Evolutionary conservation across 2,888 invertebrate species (phyloP), one percentile per base, ranked within the genome.

Genomic region (Copidosoma aretas): DNA sequence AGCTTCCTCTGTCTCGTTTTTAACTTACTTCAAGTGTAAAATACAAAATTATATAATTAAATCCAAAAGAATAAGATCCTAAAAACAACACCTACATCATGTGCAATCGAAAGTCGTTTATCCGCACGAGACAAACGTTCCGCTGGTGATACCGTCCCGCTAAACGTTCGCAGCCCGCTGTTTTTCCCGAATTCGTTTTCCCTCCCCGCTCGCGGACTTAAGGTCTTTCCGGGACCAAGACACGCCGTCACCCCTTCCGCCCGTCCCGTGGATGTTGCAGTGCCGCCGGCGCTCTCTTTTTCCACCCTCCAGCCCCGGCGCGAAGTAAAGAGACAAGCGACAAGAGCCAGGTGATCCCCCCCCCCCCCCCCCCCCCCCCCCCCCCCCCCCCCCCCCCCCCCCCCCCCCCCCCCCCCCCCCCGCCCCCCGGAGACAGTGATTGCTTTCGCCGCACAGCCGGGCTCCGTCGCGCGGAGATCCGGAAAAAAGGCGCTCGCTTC

Each of bases 91-190:
- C n/a, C n/a, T n/a, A n/a, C n/a, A n/a, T n/a, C n/a, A n/a, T n/a
- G n/a, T n/a, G n/a, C n/a, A n/a, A n/a, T n/a, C n/a, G n/a, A n/a
- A n/a, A n/a, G n/a, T n/a, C n/a, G n/a, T n/a, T n/a, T n/a, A n/a
- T n/a, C n/a, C n/a, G n/a, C n/a, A n/a, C n/a, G n/a, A n/a, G n/a
- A 52, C 41, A 58, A 19, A 39, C 24, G 58, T 32, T 52, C n/a
- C 43, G 24, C 17, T 25, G 53, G 43, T 43, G 56, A 43, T 49
- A 15, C 32, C 46, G 25, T 52, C 19, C 10, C 46, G 54, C 43
- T 60, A 60, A 60, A 65, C 43, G 59, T 15, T 60, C 59, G 14
- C 52, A 32, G 43, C 59, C 21, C 46, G 32, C 19, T 60, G 32
- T 32, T 56, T 56, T 56, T 46, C 32, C 24, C 21, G 17, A 46